Base-by-base conservation (phyloP, 2,113 vertebrate genomes). In the Pao palembangensis region DNA sequence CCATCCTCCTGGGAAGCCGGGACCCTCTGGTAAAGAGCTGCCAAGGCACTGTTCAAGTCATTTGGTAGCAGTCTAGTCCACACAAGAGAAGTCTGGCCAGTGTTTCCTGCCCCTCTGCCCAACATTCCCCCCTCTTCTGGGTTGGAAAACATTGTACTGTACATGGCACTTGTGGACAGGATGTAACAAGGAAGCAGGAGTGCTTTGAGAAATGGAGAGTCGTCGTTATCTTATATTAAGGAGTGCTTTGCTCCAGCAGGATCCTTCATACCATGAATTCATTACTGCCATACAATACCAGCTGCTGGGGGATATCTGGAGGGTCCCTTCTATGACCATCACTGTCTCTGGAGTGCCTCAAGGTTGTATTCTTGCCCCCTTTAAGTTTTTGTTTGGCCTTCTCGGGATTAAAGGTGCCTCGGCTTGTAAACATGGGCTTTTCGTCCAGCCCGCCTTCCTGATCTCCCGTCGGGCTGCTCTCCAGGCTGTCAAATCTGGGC, bases 231-330 rank as follows among this genome's bases (percentile, higher is more conserved):
- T 64, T 18, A 41, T 34, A 71, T 70, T 47, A 4, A n/a, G 12
- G 17, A 61, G 43, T 46, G 44, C 56, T 78, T 75, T 73, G 67
- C 63, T 71, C 67, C 49, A 50, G 55, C 60, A 52, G 50, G 23
- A 73, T 81, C 78, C 82, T 82, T 99, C 92, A 98, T 74, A 99
- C 96, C 96, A 99, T 98, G 86, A 98, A 99, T 83, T 98, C 97
- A 2, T 96, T 96, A 75, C 80, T 96, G 75, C 94, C 95, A 61
- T 93, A 93, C 62, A 95, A 78, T 57, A 96, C 89, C 7, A 92
- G 79, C 76, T 91, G 93, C 75, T 93, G 94, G 17, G 91, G 0
- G 0, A 93, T 66, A 53, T 97, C 94, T 0, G 92, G 70, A 18
- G 85, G 84, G 46, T 95, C 94, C 66, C 90, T 93, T 73, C 90